Conservation (phyloP, 2,888 invertebrate genomes). For the Nesidiocoris tenuis region DNA sequence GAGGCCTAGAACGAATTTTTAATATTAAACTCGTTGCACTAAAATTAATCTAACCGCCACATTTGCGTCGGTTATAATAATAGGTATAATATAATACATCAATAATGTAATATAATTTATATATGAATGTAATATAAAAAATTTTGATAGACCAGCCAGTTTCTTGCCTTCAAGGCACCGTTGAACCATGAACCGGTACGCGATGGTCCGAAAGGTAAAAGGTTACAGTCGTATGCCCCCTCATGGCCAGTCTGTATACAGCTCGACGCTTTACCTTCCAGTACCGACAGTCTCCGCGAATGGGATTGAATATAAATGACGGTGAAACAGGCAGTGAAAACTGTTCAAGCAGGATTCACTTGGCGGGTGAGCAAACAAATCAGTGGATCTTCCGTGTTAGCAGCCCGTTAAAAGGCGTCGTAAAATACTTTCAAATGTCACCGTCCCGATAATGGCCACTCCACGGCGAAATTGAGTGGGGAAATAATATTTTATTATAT, state of each 20-base stretch:
- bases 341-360: conserved; percentile 28
- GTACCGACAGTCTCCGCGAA: conserved; percentile 8
- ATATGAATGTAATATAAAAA: too few species aligned
- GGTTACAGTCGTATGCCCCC: conserved; percentile 11
- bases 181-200: conserved; percentile 23
- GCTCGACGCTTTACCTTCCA: neutral
- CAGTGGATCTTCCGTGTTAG: conserved; percentile 15
- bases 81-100: too few species aligned
- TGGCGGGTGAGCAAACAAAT: conserved; percentile 21
- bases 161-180: neutral
- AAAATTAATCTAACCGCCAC: too few species aligned
- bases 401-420: conserved; percentile 9
- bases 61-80: too few species aligned
- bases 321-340: conserved; percentile 19
- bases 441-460: neutral
- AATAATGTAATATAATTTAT: too few species aligned
- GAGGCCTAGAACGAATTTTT: too few species aligned
- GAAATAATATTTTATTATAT: too few species aligned
- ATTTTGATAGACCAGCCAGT: neutral
- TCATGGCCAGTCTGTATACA: neutral
- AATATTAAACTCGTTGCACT: too few species aligned
- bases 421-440: conserved; percentile 28
- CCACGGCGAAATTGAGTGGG: too few species aligned
- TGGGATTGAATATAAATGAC: conserved; percentile 29
- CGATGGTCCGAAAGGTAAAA: conserved; percentile 13